Evolutionary conservation across 2,797 vertebrate genomes (phyloP).

Genomic region (Paratrypauchen microcephalus): DNA sequence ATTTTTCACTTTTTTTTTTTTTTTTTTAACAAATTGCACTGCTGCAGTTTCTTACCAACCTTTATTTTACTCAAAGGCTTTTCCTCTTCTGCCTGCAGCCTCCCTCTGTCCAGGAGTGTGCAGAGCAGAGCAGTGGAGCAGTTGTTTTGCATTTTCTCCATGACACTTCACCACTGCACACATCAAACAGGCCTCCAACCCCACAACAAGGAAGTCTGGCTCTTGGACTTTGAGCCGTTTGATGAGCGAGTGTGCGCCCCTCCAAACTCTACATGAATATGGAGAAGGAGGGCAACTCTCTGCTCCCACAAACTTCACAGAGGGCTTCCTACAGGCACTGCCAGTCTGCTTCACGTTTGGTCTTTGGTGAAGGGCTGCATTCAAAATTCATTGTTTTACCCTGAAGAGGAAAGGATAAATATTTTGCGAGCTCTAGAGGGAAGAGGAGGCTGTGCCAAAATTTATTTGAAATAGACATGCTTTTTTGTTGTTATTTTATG

Average conservation of each 20-base stretch:
- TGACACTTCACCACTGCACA: slow-evolving; percentile 39
- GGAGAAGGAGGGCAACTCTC: slow-evolving; percentile 56
- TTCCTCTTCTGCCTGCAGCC: background rate
- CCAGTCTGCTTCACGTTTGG: slow-evolving; percentile 60
- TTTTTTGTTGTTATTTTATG: too few relatives aligned
- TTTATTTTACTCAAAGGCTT: slow-evolving; percentile 7
- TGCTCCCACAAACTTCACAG: slow-evolving; percentile 64
- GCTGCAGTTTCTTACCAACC: background rate
- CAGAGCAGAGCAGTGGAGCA: slow-evolving; percentile 21
- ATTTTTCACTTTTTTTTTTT: too few relatives aligned
- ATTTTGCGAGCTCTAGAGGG: slow-evolving; percentile 36
- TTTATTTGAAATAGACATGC: background rate
- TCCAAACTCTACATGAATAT: slow-evolving; percentile 66
- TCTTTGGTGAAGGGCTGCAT: slow-evolving; percentile 62
- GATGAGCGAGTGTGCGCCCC: slow-evolving; percentile 34
- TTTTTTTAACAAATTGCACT: background rate
- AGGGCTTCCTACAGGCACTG: slow-evolving; percentile 59
- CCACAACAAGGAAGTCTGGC: slow-evolving; percentile 36
- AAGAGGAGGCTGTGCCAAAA: background rate
- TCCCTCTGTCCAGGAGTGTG: slow-evolving; percentile 3
- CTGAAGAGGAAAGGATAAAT: slow-evolving; percentile 44
- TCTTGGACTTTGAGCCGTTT: slow-evolving; percentile 51
- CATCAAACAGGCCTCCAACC: slow-evolving; percentile 39
- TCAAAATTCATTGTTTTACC: slow-evolving; percentile 67
- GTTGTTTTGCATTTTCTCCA: slow-evolving; percentile 16